phyloP scores from a whole-genome alignment of 2,888 invertebrate genomes.

The Drosophila quinaria region DNA sequence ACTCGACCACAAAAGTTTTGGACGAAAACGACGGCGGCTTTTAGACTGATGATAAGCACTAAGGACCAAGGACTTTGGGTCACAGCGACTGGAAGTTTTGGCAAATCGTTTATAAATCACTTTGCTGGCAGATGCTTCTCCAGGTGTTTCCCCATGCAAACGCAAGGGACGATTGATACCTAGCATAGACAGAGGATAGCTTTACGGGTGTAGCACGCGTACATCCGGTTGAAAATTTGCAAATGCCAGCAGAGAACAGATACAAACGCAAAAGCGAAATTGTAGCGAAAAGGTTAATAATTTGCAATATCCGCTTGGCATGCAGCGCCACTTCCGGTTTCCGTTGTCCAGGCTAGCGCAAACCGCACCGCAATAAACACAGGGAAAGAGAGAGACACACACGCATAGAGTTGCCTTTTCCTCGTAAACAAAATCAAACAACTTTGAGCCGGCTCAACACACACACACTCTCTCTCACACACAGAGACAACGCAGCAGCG shows the following conservation, averaged over 20 bases:
- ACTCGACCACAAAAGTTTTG: slow-evolving; percentile 66
- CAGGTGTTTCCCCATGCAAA: slow-evolving; percentile 38
- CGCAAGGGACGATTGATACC: slow-evolving; percentile 41
- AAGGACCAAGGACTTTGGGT: slow-evolving; percentile 31
- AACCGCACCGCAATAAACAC: slow-evolving; percentile 40
- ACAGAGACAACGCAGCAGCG: slow-evolving; percentile 20
- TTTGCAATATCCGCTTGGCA: slow-evolving; percentile 79
- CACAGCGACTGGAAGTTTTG: too few relatives aligned
- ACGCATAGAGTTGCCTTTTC: not conserved
- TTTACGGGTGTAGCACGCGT: slow-evolving; percentile 27
- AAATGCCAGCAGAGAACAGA: slow-evolving; percentile 25
- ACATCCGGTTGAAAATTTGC: slow-evolving; percentile 44
- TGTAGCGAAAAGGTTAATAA: slow-evolving; percentile 77
- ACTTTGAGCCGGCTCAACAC: slow-evolving; percentile 30
- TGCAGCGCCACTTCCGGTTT: slow-evolving; percentile 69
- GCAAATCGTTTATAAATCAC: slow-evolving; percentile 78
- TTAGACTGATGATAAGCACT: slow-evolving; percentile 21
- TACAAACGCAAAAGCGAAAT: slow-evolving; percentile 35
- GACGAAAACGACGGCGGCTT: slow-evolving; percentile 13
- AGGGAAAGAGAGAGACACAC: slow-evolving; percentile 19
- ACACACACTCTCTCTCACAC: not conserved
- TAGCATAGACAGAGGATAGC: slow-evolving; percentile 16
- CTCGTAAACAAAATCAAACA: slow-evolving; percentile 38
- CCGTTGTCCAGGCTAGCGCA: slow-evolving; percentile 58
- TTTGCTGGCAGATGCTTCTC: slow-evolving; percentile 47